Conservation (phyloP, 2,113 vertebrate genomes). For the Lethenteron camtschaticum region DNA sequence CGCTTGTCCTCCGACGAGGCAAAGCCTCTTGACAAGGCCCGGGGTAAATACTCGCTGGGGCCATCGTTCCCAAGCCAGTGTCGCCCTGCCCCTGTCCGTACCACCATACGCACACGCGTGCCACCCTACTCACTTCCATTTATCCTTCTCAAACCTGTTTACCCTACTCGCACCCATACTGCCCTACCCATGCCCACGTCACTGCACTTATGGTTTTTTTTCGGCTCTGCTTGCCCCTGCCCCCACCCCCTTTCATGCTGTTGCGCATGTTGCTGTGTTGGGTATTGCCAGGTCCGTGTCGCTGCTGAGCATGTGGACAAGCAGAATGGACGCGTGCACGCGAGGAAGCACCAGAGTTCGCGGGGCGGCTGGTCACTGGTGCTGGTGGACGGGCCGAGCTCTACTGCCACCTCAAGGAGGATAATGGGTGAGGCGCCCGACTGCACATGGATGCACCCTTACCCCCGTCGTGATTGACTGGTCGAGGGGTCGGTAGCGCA, state of each 20-base stretch:
- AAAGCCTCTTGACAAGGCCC: slow-evolving; percentile 47
- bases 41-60: slow-evolving; percentile 25
- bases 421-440: slow-evolving; percentile 13
- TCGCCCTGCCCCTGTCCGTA: too few relatives aligned
- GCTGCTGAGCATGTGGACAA: slow-evolving; percentile 72
- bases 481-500: too few relatives aligned
- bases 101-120: too few relatives aligned
- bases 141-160: not conserved
- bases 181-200: not conserved
- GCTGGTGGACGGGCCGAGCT: slow-evolving; percentile 79
- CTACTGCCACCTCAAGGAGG: slow-evolving; percentile 91
- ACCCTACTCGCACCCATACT: not conserved
- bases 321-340: slow-evolving; percentile 74
- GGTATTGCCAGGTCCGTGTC: slow-evolving; percentile 47
- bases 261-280: not conserved
- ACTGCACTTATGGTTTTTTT: not conserved
- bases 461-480: too few relatives aligned
- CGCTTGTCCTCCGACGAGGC: slow-evolving; percentile 49
- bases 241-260: not conserved
- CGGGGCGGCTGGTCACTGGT: slow-evolving; percentile 48
- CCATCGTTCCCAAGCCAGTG: too few relatives aligned
- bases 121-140: not conserved
- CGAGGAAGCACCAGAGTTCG: slow-evolving; percentile 91
- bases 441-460: too few relatives aligned
- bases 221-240: not conserved